Evolutionary conservation across 2,113 vertebrate genomes (phyloP).

Genomic region (Oncorhynchus kisutch): DNA sequence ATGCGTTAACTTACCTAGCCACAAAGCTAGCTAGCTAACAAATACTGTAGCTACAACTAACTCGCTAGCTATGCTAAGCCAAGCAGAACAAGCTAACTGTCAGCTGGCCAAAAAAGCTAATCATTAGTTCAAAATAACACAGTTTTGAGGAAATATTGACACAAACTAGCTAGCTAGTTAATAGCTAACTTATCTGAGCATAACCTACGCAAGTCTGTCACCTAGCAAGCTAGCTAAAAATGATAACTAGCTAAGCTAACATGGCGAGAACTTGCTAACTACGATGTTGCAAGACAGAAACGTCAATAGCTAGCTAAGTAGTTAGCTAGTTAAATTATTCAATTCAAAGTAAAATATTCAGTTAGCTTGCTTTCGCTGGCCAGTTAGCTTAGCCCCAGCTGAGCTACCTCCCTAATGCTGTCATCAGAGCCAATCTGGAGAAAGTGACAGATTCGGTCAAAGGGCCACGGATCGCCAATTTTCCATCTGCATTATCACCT

Average conservation of each 20-base stretch:
- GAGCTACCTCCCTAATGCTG: conserved; percentile 46
- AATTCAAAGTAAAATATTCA: too few species aligned
- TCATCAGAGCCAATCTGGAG: conserved; percentile 57
- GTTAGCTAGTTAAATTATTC: too few species aligned
- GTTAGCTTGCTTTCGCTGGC: background rate
- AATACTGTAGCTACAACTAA: background rate
- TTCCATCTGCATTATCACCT: background rate
- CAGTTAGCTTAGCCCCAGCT: background rate
- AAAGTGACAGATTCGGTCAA: conserved; percentile 28
- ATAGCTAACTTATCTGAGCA: background rate
- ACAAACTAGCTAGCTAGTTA: background rate
- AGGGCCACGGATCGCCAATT: background rate
- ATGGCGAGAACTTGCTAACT: too few species aligned
- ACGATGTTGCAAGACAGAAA: too few species aligned
- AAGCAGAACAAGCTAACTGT: background rate
- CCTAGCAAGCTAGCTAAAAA: background rate
- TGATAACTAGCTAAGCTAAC: background rate
- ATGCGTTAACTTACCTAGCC: background rate
- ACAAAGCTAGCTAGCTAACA: background rate
- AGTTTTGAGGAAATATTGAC: background rate
- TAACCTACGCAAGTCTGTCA: background rate
- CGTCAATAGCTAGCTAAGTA: too few species aligned
- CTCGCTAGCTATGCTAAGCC: conserved; percentile 4
- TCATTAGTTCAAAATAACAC: background rate
- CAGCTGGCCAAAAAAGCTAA: background rate